These are phyloP conservation scores for Tamias sibiricus DNA, from an alignment of 2,113 vertebrate genomes.

Conservation along the genomic window DNA sequence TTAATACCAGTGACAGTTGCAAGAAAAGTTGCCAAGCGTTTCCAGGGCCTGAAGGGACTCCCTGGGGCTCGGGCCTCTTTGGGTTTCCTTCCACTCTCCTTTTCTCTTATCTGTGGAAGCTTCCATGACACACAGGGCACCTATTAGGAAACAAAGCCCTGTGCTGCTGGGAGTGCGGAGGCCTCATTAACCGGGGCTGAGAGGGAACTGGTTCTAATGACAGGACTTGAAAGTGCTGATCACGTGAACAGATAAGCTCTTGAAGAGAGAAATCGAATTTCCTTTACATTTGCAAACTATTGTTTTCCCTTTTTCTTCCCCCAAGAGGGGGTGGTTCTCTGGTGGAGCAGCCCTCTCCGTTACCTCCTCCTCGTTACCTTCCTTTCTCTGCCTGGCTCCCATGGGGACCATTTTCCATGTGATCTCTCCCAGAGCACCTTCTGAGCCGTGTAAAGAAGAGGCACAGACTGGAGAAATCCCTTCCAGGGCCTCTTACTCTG, in stretches of 20 bases:
- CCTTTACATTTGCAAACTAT: constrained; percentile 60
- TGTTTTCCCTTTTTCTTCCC: constrained; percentile 49
- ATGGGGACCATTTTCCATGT: neutral
- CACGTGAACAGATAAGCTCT: constrained; percentile 78
- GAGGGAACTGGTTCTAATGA: constrained; percentile 81
- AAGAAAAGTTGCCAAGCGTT: constrained; percentile 82
- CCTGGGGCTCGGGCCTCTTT: constrained; percentile 81
- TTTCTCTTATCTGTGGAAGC: constrained; percentile 78
- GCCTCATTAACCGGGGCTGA: constrained; percentile 83
- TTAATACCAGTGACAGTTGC: constrained; percentile 88
- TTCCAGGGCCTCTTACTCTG: neutral
- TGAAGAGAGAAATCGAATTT: constrained; percentile 74
- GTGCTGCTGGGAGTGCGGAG: constrained; percentile 81
- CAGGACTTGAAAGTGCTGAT: constrained; percentile 71
- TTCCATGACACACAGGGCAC: constrained; percentile 65
- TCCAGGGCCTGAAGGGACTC: constrained; percentile 76
- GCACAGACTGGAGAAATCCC: neutral
- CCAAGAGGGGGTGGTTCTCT: neutral
- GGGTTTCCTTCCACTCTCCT: constrained; percentile 78
- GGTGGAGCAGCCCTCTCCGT: neutral
- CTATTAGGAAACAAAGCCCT: constrained; percentile 84
- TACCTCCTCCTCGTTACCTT: neutral
- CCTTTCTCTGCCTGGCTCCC: neutral
- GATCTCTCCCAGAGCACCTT: constrained; percentile 45
- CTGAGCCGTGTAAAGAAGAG: neutral